Conservation (phyloP, 2,113 vertebrate species). For the Carassius gibelio region DNA sequence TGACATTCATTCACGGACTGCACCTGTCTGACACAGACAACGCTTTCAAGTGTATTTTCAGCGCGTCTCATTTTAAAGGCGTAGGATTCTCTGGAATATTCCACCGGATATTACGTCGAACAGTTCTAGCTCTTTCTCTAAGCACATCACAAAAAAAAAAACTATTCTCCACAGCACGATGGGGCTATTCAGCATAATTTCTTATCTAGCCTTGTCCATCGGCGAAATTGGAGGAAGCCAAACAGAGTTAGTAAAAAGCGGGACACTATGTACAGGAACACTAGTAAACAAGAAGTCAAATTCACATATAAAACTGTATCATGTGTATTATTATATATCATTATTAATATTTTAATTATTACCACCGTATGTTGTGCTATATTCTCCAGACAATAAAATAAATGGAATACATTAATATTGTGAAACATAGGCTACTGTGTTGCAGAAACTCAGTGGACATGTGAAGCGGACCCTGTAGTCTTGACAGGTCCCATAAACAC, state of each 20-base stretch:
- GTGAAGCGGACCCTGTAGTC: constrained; percentile 18
- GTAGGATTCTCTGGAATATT: constrained; percentile 69
- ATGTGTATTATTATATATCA: not conserved
- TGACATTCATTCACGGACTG: not conserved
- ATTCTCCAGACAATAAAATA: not conserved
- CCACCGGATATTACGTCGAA: constrained; percentile 74
- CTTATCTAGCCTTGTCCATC: not conserved
- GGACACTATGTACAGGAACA: not conserved
- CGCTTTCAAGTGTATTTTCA: not conserved
- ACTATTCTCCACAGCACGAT: not conserved
- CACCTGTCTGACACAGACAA: constrained; percentile 54
- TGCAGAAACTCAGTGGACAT: not conserved
- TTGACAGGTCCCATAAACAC: constrained; percentile 48
- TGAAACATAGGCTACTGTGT: not conserved
- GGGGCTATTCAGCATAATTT: not conserved
- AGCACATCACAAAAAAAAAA: constrained; percentile 37
- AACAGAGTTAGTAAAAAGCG: not conserved
- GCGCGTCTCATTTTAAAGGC: constrained; percentile 68
- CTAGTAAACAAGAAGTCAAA: no score
- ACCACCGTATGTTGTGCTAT: not conserved
- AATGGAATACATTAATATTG: not conserved
- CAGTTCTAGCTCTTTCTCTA: constrained; percentile 46
- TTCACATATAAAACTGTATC: no score
- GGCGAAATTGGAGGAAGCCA: not conserved
- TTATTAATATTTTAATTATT: not conserved